Percentiles rank a stretch among this genome's conserved stretches.
phyloP scores from a whole-genome alignment of 2,113 vertebrate species.

The Limanda limanda region DNA sequence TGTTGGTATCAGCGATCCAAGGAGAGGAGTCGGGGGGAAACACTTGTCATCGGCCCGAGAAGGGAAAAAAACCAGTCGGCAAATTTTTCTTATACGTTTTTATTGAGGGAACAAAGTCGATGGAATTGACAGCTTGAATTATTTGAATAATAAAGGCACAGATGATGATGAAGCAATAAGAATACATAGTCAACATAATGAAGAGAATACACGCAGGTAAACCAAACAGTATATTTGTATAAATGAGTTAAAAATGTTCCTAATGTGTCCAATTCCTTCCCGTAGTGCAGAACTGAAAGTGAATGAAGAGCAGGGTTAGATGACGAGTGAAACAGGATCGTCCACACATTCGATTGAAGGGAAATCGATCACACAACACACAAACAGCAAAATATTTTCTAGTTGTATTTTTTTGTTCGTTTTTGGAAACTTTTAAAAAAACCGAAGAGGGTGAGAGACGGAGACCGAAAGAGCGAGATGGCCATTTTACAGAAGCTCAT shows the following conservation, averaged over 20 bases:
- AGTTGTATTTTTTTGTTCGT: background rate
- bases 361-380: no score
- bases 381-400: background rate
- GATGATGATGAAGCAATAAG: no score
- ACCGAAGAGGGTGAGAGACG: background rate
- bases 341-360: no score
- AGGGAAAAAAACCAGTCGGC: background rate
- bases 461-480: slow-evolving; percentile 16
- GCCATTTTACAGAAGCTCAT: slow-evolving; percentile 53
- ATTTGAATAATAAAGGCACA: no score
- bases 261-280: background rate
- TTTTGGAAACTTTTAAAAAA: background rate
- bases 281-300: no score
- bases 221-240: no score
- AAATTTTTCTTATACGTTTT: background rate
- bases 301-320: no score
- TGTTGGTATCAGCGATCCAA: slow-evolving; percentile 7
- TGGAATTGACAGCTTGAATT: no score
- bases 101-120: background rate
- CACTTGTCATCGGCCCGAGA: background rate
- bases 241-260: background rate
- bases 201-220: no score
- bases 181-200: no score
- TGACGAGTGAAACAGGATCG: no score
- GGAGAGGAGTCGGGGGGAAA: background rate